Percentiles rank a stretch among this genome's conserved stretches.
phyloP scores from a whole-genome alignment of 2,113 vertebrate species.

The Desmodus rotundus region DNA sequence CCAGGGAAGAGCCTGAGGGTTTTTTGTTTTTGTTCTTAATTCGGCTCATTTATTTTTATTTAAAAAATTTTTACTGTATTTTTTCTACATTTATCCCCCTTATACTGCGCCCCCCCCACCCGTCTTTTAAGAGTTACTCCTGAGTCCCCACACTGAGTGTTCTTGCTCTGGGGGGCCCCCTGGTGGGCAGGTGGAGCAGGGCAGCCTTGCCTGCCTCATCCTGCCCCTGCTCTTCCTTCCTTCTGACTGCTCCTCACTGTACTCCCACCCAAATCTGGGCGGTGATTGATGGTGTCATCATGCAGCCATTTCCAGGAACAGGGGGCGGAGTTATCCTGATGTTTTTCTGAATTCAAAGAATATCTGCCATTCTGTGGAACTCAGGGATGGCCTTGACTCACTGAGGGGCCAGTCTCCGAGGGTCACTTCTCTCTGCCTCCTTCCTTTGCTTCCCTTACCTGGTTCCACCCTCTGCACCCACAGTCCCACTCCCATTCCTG shows the following conservation, averaged over 20 bases:
- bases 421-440: not conserved
- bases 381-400: not conserved
- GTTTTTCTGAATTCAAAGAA: constrained; percentile 44
- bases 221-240: not conserved
- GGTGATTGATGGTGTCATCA: not conserved
- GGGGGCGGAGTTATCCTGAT: not conserved
- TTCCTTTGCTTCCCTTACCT: not conserved
- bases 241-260: not conserved
- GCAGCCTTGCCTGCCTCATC: not conserved
- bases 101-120: too few species aligned
- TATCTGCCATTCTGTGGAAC: constrained; percentile 10
- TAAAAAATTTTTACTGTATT: too few species aligned
- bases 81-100: too few species aligned
- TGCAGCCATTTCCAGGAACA: not conserved
- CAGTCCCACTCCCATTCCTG: not conserved
- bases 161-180: not conserved
- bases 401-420: not conserved
- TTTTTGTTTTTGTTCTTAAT: not conserved
- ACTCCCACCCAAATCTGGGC: not conserved
- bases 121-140: not conserved
- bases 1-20: not conserved
- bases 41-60: too few species aligned
- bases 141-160: not conserved
- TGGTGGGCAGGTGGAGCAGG: not conserved
- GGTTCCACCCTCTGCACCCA: not conserved